phyloP scores from a whole-genome alignment of 2,113 vertebrate genomes.

The Neodontobutis hainanensis region DNA sequence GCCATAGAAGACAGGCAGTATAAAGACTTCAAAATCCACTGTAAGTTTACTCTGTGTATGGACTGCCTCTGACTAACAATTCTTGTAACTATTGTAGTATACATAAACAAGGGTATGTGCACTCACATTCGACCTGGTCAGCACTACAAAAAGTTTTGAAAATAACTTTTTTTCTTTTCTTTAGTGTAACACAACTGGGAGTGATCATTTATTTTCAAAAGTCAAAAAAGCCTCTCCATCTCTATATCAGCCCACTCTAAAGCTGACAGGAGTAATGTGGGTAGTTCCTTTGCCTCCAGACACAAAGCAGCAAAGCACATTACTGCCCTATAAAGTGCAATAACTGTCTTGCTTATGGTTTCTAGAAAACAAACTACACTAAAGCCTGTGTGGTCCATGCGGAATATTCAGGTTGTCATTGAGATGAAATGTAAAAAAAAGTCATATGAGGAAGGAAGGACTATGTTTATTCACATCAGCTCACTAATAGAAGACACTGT shows the following conservation, averaged over 20 bases:
- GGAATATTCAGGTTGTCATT: not conserved
- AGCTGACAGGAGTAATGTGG: constrained; percentile 30
- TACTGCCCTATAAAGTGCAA: not conserved
- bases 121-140: not conserved
- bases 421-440: not conserved
- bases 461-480: no score
- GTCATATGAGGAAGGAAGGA: not conserved
- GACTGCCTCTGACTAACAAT: not conserved
- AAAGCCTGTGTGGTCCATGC: not conserved
- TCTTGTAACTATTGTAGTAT: not conserved
- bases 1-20: constrained; percentile 98
- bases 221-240: constrained; percentile 54
- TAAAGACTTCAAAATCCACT: constrained; percentile 99
- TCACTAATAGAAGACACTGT: no score
- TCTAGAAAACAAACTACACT: not conserved
- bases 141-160: constrained; percentile 33
- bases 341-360: not conserved
- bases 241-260: constrained; percentile 33
- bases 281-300: constrained; percentile 31
- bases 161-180: constrained; percentile 8
- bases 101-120: not conserved
- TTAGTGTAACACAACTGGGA: constrained; percentile 16
- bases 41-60: constrained; percentile 78
- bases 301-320: constrained; percentile 12
- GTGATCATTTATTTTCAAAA: constrained; percentile 45